phyloP scores from a whole-genome alignment of 1,140 invertebrate species.

The Meloidogyne exigua region DNA sequence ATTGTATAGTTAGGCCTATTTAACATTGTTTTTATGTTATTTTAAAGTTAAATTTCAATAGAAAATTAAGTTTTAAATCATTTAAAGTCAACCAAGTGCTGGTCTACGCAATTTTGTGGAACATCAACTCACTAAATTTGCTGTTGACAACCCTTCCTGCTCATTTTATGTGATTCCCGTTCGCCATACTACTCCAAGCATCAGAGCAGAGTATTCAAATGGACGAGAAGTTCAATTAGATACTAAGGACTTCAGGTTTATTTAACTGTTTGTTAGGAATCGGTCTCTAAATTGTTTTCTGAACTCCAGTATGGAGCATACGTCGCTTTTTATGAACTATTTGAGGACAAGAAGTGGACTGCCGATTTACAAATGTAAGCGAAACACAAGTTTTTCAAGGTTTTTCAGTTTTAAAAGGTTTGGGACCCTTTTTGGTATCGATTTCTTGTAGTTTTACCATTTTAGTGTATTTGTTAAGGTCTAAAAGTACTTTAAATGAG shows the following conservation, averaged over 20 bases:
- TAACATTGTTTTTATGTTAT: too few species aligned
- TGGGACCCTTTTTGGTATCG: slow-evolving; percentile 29
- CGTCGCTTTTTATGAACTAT: slow-evolving; percentile 42
- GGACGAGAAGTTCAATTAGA: slow-evolving; percentile 48
- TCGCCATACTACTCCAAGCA: slow-evolving; percentile 35
- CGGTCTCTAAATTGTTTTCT: slow-evolving; percentile 1
- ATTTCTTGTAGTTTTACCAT: background rate
- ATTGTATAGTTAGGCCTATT: too few species aligned
- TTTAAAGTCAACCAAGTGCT: too few species aligned
- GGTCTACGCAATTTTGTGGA: slow-evolving; percentile 50
- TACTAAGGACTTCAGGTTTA: slow-evolving; percentile 39
- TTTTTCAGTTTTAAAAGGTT: background rate
- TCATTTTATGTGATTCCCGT: slow-evolving; percentile 48
- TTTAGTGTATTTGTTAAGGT: too few species aligned
- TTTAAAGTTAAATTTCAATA: too few species aligned
- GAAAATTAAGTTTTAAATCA: too few species aligned
- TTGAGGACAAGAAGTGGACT: slow-evolving; percentile 38
- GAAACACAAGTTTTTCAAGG: background rate
- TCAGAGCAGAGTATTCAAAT: slow-evolving; percentile 51
- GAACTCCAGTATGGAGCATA: slow-evolving; percentile 43
- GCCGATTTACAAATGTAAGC: slow-evolving; percentile 50
- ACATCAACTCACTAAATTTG: slow-evolving; percentile 36
- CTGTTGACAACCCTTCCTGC: slow-evolving; percentile 37
- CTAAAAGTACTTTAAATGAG: too few species aligned
- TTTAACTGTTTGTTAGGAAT: slow-evolving; percentile 32